Base-by-base conservation (phyloP, 2,113 vertebrate genomes). In the Empidonax alnorum region DNA sequence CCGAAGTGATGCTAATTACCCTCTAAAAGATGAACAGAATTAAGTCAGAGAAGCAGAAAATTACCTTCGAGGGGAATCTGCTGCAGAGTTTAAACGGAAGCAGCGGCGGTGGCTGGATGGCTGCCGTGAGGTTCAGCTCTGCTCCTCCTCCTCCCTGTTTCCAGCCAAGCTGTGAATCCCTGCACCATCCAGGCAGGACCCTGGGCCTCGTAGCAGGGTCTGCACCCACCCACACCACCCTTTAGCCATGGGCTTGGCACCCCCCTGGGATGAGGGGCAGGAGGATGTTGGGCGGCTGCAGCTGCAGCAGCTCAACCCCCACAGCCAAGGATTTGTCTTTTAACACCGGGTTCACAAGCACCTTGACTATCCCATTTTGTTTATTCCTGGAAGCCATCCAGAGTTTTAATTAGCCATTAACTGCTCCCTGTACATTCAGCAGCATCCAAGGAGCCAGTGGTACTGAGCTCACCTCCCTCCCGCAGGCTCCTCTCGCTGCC, bases 21-120 rank as follows among this genome's bases (percentile, higher is more conserved):
- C 96, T 97, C 94, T 74, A 93, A 96, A 96, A 97, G 96, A 97
- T 30, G 67, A 97, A 97, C 80, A 91, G 92, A 97, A 96, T 92
- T 75, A 97, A 98, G 93, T 44, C 93, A 97, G 79, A 97, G 97
- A 97, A 98, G 97, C 97, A 98, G 97, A 98, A 98, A 98, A 98
- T 98, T 96, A 97, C 96, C 76, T 98, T 97, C 97, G 96, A 85
- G 92, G 93, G 87, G 96, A 97, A 96, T 95, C n/a, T n/a, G 91
- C 91, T 90, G 79, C 66, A 78, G 93, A 97, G 90, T 94, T 97
- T 74, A 72, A 81, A 92, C 74, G 5, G 16, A 92, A 79, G 68
- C 65, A 44, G 52, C 3, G 16, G 83, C 2, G 7, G 84, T n/a
- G 65, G 69, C 73, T 35, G 61, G 56, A 53, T 6, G 37, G 84